Base-by-base conservation (phyloP, 2,113 vertebrate species). In the Cyanoderma ruficeps region DNA sequence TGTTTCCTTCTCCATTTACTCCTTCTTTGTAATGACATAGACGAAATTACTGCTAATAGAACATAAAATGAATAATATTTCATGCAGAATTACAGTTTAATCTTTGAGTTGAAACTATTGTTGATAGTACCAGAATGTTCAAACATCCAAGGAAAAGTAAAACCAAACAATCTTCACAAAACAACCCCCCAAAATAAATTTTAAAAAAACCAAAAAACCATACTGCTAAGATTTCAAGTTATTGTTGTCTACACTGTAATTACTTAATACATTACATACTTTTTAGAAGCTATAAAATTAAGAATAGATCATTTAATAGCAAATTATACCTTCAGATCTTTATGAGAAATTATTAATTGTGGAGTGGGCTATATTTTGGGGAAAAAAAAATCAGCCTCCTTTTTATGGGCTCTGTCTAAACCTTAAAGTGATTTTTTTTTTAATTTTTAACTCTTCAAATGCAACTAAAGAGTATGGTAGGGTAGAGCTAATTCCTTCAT, bases 121-220 rank as follows among this genome's bases (percentile, higher is more conserved):
- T 11, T 93, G 18, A 6, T 19, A 49, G 5, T 23, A 50, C 16
- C 52, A 81, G 83, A 60, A 80, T 33, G 72, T 93, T 80, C 23
- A 68, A 86, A 68, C 2, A 33, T 59, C 35, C 49, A 70, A 47
- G 15, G 27, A 93, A 46, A 95, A 82, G 2, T 39, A 67, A 70
- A 82, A 93, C 15, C 13, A 92, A 90, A 65, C 11, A 94, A n/a
- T 61, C 9, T 14, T 59, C 11, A 31, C 15, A 39, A 85, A 60
- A 35, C 8, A 72, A 33, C 2, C 0, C 1, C 0, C 10, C 6
- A 6, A 46, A 84, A 46, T 18, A 63, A 53, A 25, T 27, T 44
- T 27, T 44, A 3, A 25, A 50, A 50, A 50, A 50, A 50, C 19
- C 44, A 39, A 39, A 59, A 35, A 53, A 46, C 3, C 11, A 37